These are phyloP conservation scores for Chironomus riparius DNA, from an alignment of 2,888 invertebrate species.

Conservation along the genomic window DNA sequence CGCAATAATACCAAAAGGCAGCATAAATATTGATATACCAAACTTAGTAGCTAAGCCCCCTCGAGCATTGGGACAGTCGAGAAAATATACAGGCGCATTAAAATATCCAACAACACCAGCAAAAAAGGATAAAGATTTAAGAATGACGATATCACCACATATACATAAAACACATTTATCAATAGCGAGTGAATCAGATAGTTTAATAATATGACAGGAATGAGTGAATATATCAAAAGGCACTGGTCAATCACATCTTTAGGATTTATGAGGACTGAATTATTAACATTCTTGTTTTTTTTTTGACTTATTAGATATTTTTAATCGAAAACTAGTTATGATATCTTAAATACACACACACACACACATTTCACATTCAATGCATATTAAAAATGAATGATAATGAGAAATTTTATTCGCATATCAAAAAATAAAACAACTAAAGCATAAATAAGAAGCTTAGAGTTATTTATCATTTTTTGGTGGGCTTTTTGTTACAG, in stretches of 20 bases:
- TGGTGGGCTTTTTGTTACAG: too few species aligned
- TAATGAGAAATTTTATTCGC: background rate
- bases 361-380: too few species aligned
- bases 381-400: background rate
- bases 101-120: constrained; percentile 57
- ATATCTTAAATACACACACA: background rate
- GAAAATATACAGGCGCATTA: constrained; percentile 54
- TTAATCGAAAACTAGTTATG: background rate
- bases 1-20: constrained; percentile 30
- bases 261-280: background rate
- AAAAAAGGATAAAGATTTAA: constrained; percentile 37
- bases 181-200: constrained; percentile 17
- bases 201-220: background rate
- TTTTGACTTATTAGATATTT: background rate
- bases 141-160: constrained; percentile 39
- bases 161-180: constrained; percentile 39
- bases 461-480: too few species aligned
- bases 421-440: background rate
- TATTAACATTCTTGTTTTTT: background rate
- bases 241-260: constrained; percentile 32
- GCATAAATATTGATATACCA: constrained; percentile 7
- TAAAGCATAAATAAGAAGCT: too few species aligned
- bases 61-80: constrained; percentile 50
- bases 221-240: constrained; percentile 46
- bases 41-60: constrained; percentile 38